A percentile compares a stretch with the other conserved stretches of the same genome.
These are phyloP conservation scores for Eilema griseolum DNA, from an alignment of 2,888 invertebrate genomes.

Conservation along the genomic window DNA sequence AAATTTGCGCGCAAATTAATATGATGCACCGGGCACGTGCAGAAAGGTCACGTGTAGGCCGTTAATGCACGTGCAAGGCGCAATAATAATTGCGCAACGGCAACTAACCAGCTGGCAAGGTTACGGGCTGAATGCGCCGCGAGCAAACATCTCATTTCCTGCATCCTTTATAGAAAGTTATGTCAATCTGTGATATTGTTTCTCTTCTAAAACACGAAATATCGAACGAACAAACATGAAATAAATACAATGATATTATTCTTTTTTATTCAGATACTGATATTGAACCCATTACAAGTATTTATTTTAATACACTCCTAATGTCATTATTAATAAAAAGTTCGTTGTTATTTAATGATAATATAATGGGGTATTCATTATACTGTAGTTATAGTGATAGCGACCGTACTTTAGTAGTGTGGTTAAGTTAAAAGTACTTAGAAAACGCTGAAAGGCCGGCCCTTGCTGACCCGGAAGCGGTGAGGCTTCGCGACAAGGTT, in stretches of 20 bases:
- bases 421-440: slow-evolving; percentile 34
- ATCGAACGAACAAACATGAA: too few relatives aligned
- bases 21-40: slow-evolving; percentile 63
- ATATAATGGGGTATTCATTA: neutral
- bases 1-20: slow-evolving; percentile 53
- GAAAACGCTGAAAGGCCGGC: slow-evolving; percentile 70
- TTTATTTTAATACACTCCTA: neutral
- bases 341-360: neutral
- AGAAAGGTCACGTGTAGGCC: slow-evolving; percentile 59
- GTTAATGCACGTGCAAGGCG: slow-evolving; percentile 65
- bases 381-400: neutral
- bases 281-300: neutral
- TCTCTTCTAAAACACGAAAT: neutral
- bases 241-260: neutral
- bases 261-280: neutral
- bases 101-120: slow-evolving; percentile 68
- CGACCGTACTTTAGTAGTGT: slow-evolving; percentile 25
- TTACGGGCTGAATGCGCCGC: slow-evolving; percentile 56
- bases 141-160: slow-evolving; percentile 58
- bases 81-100: slow-evolving; percentile 70
- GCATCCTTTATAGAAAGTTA: slow-evolving; percentile 50
- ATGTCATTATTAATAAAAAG: neutral
- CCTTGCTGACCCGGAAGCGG: slow-evolving; percentile 81
- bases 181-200: slow-evolving; percentile 11
- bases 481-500: slow-evolving; percentile 80